phyloP scores from a whole-genome alignment of 2,797 vertebrate genomes.

The Okamejei kenojei region DNA sequence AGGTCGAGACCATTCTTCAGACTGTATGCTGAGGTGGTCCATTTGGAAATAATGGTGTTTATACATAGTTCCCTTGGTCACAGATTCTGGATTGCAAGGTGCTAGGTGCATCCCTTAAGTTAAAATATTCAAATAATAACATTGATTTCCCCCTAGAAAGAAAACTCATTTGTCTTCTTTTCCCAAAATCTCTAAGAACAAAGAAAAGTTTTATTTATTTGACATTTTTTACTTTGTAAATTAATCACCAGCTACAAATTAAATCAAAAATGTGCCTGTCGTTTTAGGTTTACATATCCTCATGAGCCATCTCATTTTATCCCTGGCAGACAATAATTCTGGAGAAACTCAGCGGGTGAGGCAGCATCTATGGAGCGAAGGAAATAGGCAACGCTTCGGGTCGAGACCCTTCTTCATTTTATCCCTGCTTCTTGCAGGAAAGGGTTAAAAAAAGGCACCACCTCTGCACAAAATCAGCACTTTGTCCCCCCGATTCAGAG shows the following conservation, averaged over 20 bases:
- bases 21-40: neutral
- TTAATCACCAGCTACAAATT: neutral
- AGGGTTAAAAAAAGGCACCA: neutral
- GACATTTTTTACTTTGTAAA: neutral
- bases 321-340: too few relatives aligned
- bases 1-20: too few relatives aligned
- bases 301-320: neutral
- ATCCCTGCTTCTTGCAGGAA: neutral
- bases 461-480: conserved; percentile 13
- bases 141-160: neutral
- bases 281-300: neutral
- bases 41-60: neutral
- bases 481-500: neutral
- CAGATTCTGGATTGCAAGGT: neutral
- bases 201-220: neutral
- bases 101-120: neutral
- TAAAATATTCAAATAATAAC: neutral
- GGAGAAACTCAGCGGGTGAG: too few relatives aligned
- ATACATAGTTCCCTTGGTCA: neutral
- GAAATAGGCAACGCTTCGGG: too few relatives aligned
- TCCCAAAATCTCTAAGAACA: neutral
- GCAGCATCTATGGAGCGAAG: too few relatives aligned
- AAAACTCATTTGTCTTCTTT: neutral
- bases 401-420: neutral
- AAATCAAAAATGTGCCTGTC: neutral